phyloP scores from a whole-genome alignment of 2,113 vertebrate genomes.

The Turdus rufiventris region DNA sequence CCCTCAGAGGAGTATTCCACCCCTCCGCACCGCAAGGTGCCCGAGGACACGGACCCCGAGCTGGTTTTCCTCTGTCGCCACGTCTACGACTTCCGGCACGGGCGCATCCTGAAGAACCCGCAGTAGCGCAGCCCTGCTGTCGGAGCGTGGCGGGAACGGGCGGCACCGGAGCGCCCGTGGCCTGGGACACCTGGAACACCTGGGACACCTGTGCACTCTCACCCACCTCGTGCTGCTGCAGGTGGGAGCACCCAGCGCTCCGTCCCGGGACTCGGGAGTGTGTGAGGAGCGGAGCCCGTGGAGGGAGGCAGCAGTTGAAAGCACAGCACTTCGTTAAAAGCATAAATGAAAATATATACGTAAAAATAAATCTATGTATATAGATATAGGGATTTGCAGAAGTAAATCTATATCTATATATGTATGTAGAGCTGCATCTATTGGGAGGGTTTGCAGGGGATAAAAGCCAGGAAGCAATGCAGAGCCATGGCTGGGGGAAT shows the following conservation, averaged over 20 bases:
- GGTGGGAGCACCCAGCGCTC: not conserved
- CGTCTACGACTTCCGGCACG: constrained; percentile 96
- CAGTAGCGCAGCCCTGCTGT: constrained; percentile 75
- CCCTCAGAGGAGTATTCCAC: constrained; percentile 85
- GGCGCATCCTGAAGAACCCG: constrained; percentile 97
- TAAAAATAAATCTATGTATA: constrained; percentile 67
- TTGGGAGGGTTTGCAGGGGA: constrained; percentile 45
- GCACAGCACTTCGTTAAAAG: constrained; percentile 81
- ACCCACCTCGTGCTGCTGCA: not conserved
- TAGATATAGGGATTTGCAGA: constrained; percentile 65
- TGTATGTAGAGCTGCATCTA: constrained; percentile 66
- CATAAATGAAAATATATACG: constrained; percentile 66
- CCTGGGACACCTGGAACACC: not conserved
- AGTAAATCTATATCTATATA: constrained; percentile 72
- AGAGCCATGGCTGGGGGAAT: constrained; percentile 4
- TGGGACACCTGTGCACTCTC: not conserved
- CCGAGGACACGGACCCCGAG: constrained; percentile 90
- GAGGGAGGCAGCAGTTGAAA: constrained; percentile 65
- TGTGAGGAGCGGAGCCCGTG: constrained; percentile 24
- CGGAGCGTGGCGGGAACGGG: not conserved
- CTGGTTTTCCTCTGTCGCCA: constrained; percentile 98
- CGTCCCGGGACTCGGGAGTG: not conserved
- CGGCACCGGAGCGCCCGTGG: not conserved
- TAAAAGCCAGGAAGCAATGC: constrained; percentile 62
- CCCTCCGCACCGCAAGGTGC: constrained; percentile 92